Conservation (phyloP, 2,113 vertebrate genomes). For the Rhinopomastus cyanomelas region DNA sequence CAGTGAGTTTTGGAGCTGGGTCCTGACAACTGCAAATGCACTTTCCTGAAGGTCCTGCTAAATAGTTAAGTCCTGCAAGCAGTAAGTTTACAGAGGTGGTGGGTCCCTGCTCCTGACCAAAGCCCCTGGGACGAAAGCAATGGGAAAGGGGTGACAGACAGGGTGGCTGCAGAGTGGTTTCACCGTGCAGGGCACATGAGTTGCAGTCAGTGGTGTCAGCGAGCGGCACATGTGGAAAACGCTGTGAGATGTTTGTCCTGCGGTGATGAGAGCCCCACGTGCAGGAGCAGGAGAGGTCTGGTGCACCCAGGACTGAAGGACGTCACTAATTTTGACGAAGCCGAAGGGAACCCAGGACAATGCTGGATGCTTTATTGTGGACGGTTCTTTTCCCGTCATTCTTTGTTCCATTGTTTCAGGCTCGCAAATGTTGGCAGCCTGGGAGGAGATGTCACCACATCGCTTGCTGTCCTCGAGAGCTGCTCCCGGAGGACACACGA, state of each 20-base stretch:
- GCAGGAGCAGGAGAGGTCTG: neutral
- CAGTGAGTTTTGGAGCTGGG: too few relatives aligned
- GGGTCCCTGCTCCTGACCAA: slow-evolving; percentile 47
- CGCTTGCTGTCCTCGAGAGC: neutral
- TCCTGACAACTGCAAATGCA: too few relatives aligned
- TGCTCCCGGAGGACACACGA: fast-evolving
- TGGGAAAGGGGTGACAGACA: neutral
- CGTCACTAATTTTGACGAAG: neutral
- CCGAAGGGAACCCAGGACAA: neutral
- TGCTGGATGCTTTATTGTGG: neutral
- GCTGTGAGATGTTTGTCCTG: neutral
- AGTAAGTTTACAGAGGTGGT: slow-evolving; percentile 58
- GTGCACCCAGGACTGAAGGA: neutral
- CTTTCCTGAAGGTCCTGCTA: too few relatives aligned
- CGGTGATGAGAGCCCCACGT: neutral
- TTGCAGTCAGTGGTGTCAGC: neutral
- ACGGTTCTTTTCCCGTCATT: neutral
- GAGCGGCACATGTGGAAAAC: neutral
- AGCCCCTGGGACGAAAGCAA: slow-evolving; percentile 64
- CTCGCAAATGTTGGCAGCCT: neutral
- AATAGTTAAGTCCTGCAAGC: slow-evolving; percentile 80
- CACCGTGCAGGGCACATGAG: neutral
- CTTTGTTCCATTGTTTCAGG: neutral
- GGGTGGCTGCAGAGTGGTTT: neutral
- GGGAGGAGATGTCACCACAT: neutral